These are phyloP conservation scores for Pogonomyrmex californicus DNA, from an alignment of 1,140 invertebrate genomes.

Conservation along the genomic window DNA sequence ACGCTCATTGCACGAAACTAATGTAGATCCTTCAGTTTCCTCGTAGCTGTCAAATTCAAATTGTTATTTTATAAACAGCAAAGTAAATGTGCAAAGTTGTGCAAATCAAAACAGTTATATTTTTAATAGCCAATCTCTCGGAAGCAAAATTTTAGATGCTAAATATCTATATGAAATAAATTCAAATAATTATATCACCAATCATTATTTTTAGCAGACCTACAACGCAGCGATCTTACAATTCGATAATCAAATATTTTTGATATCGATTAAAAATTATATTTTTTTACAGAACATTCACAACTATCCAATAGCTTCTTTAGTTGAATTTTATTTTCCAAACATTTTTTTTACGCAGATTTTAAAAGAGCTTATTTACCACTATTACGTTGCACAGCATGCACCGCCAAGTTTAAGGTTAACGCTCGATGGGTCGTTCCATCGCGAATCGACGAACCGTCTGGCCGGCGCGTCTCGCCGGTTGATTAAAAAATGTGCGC, in stretches of 20 bases:
- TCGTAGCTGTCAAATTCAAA: neutral
- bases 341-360: neutral
- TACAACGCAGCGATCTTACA: neutral
- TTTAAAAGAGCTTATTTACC: neutral
- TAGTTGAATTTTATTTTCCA: neutral
- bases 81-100: neutral
- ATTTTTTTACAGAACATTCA: too few relatives aligned
- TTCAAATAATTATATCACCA: too few relatives aligned
- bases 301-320: neutral
- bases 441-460: constrained; percentile 18
- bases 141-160: too few relatives aligned
- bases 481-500: constrained; percentile 44
- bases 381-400: neutral
- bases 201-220: too few relatives aligned
- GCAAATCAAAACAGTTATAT: neutral
- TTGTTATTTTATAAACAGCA: neutral
- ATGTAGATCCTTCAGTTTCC: neutral
- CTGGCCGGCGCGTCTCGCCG: constrained; percentile 23
- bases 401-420: constrained; percentile 27
- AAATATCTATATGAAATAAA: too few relatives aligned
- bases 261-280: too few relatives aligned
- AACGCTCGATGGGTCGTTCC: neutral
- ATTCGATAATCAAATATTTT: neutral
- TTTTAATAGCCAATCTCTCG: too few relatives aligned
- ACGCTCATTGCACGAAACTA: neutral